Conservation (phyloP, 2,113 vertebrate species). For the Carassius gibelio region DNA sequence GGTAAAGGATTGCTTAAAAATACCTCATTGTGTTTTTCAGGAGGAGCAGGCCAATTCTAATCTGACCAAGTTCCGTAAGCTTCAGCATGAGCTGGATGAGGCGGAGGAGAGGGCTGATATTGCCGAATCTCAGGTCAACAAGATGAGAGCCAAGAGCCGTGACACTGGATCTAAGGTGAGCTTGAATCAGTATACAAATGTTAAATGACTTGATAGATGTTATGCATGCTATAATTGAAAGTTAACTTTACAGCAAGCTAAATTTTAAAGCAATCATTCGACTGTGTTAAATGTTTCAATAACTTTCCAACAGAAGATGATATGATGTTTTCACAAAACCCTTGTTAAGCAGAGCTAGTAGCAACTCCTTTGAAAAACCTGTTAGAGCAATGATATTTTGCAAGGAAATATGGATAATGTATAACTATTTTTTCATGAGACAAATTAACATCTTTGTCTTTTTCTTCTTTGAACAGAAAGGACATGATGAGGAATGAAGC, state of each 20-base stretch:
- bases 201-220: background rate
- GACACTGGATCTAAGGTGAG: background rate
- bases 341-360: background rate
- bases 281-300: background rate
- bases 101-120: conserved; percentile 64
- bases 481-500: conserved; percentile 59
- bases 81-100: conserved; percentile 65
- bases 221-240: background rate
- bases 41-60: conserved; percentile 63
- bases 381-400: too few relatives aligned
- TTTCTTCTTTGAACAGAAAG: conserved; percentile 56
- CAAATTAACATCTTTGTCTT: background rate
- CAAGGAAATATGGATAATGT: too few relatives aligned
- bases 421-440: background rate
- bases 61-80: conserved; percentile 63
- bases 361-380: background rate
- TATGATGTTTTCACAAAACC: background rate
- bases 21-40: background rate
- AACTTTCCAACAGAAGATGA: background rate
- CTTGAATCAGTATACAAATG: background rate
- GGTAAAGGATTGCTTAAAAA: too few relatives aligned
- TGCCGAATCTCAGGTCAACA: conserved; percentile 64
- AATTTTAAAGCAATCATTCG: too few relatives aligned
- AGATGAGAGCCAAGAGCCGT: conserved; percentile 61
- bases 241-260: background rate